Percentiles rank a stretch among this genome's conserved stretches.
Conservation (phyloP, 2,113 vertebrate genomes). For the Microcebus murinus region DNA sequence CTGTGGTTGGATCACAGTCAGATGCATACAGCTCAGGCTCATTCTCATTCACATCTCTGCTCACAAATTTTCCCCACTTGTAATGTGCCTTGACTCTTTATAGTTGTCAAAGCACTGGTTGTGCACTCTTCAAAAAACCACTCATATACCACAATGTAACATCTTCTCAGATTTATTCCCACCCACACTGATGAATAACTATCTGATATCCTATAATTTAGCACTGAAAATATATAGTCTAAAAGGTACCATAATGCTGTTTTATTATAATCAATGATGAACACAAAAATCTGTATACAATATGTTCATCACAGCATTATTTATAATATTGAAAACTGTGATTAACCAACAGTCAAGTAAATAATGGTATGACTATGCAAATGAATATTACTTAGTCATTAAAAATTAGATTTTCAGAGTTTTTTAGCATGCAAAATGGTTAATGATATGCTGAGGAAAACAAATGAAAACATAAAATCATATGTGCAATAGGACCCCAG, state of each 20-base stretch:
- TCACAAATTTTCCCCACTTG: not conserved
- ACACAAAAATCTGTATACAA: not conserved
- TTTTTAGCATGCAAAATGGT: not conserved
- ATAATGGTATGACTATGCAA: not conserved
- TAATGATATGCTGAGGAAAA: not conserved
- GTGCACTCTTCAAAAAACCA: not conserved
- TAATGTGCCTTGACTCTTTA: accelerated
- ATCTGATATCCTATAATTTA: not conserved
- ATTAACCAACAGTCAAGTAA: not conserved
- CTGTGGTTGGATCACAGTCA: not conserved
- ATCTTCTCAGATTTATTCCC: not conserved
- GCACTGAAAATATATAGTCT: not conserved
- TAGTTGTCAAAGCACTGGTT: not conserved
- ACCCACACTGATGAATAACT: not conserved
- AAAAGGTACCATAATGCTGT: not conserved
- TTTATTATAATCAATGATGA: not conserved
- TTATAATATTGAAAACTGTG: not conserved
- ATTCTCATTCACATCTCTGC: not conserved
- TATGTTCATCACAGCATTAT: not conserved
- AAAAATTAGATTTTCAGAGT: not conserved
- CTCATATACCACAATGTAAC: not conserved
- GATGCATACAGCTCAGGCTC: not conserved
- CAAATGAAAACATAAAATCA: not conserved
- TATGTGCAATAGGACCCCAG: not conserved
- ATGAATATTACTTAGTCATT: not conserved